phyloP scores from a whole-genome alignment of 2,113 vertebrate species.

The Panthera leo region DNA sequence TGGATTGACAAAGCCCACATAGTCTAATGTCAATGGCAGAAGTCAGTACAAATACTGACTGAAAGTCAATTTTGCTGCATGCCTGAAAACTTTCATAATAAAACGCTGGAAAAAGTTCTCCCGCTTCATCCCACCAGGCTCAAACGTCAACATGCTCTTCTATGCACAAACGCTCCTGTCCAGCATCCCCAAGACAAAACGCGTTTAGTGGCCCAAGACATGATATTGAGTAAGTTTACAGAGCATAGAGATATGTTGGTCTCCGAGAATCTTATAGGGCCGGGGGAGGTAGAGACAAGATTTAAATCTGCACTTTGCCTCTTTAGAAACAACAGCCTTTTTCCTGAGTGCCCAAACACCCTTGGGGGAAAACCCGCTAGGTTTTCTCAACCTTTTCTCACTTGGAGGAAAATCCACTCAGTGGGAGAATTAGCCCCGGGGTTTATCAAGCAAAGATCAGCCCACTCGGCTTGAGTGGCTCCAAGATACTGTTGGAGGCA shows the following conservation, averaged over 20 bases:
- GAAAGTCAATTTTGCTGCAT: not conserved
- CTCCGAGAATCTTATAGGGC: not conserved
- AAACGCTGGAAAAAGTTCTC: not conserved
- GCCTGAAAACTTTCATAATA: not conserved
- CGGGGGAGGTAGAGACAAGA: not conserved
- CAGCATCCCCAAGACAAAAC: not conserved
- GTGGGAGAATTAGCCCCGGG: not conserved
- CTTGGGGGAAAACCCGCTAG: not conserved
- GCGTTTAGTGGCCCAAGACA: not conserved
- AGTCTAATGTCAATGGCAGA: not conserved
- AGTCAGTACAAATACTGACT: not conserved
- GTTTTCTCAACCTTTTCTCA: not conserved
- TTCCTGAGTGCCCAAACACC: not conserved
- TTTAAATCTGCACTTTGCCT: not conserved
- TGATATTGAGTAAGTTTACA: not conserved
- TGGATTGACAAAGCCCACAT: accelerated
- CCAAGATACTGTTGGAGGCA: not conserved
- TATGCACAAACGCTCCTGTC: not conserved
- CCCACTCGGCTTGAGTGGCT: not conserved
- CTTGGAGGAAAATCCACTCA: not conserved
- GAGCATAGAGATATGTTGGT: not conserved
- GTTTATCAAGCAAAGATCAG: not conserved
- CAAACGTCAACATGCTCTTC: not conserved
- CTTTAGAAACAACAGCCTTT: not conserved
- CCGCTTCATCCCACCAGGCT: no score